Base-by-base conservation (phyloP, 2,797 vertebrate species). In the Aplochiton taeniatus region DNA sequence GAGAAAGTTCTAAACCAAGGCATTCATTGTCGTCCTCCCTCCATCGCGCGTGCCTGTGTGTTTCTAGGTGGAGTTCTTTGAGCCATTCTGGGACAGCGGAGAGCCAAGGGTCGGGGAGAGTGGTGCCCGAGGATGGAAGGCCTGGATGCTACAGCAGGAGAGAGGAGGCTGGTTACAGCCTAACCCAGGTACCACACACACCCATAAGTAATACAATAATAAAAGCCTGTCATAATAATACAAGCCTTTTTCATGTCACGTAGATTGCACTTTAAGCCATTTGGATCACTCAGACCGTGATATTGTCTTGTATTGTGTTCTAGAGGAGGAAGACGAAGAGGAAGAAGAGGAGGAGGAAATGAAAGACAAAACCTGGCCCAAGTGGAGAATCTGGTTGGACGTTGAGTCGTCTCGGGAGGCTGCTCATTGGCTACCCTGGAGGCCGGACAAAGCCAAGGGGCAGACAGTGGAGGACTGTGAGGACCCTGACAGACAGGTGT, bases 1-100 rank as follows among this genome's bases (percentile, higher is more conserved):
- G 31, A 31, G 31, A 2, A n/a, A 31, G 31, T 31, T 31, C 31
- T 31, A 2, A 3, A 31, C 31, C 31, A 31, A 31, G 31, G 31
- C 8, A 11, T 9, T 13, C 8, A 9, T 12, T 1, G 4, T 14
- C 11, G 11, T 11, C 47, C 10, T 9, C 10, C 47, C 47, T 48
- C 47, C 47, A 1, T 8, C 47, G 2, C 46, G 1, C 46, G 1
- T 1, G 9, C 46, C 11, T 12, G 11, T 10, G 18, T 64, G 10
- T 71, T 19, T 31, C 41, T 67, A 99, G 98, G 94, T 94, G 20
- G 96, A 99, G 45, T 99, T 99, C 89, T 99, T 98, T 77, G 98
- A 99, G 84, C 94, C 97, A 0, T 99, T 99, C 66, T 99, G 97
- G 97, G 98, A 99, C 84, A 97, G 97, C 0, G 96, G 95, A 56